Conservation (phyloP, 2,888 invertebrate species). For the Spilarctia lutea region DNA sequence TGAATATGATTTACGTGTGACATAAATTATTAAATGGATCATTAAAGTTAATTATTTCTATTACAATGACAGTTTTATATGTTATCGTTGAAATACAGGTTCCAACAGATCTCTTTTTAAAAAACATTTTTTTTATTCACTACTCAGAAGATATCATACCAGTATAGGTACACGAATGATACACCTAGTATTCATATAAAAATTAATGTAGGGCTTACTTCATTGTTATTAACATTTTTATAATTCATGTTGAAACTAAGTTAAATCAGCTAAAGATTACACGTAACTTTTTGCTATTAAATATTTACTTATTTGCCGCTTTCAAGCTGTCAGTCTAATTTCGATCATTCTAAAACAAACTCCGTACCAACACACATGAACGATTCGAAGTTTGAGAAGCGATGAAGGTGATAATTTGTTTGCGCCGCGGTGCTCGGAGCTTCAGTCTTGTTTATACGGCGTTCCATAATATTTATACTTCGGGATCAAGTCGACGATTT, state of each 20-base stretch:
- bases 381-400: slow-evolving; percentile 70
- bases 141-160: background rate
- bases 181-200: background rate
- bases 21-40: background rate
- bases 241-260: background rate
- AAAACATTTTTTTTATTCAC: background rate
- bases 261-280: background rate
- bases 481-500: slow-evolving; percentile 68
- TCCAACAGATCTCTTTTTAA: background rate
- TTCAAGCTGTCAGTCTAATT: slow-evolving; percentile 40
- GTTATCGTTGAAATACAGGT: background rate
- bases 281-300: background rate
- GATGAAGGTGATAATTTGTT: slow-evolving; percentile 74
- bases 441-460: slow-evolving; percentile 61
- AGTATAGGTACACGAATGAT: background rate
- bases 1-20: background rate
- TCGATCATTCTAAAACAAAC: slow-evolving; percentile 56
- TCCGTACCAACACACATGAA: slow-evolving; percentile 56
- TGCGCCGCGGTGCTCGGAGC: slow-evolving; percentile 57
- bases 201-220: background rate
- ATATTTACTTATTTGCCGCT: background rate
- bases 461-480: slow-evolving; percentile 75
- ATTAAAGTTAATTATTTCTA: background rate
- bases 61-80: background rate
- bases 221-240: background rate